Conservation (phyloP, 2,113 vertebrate species). For the Xyliphius kryptos region DNA sequence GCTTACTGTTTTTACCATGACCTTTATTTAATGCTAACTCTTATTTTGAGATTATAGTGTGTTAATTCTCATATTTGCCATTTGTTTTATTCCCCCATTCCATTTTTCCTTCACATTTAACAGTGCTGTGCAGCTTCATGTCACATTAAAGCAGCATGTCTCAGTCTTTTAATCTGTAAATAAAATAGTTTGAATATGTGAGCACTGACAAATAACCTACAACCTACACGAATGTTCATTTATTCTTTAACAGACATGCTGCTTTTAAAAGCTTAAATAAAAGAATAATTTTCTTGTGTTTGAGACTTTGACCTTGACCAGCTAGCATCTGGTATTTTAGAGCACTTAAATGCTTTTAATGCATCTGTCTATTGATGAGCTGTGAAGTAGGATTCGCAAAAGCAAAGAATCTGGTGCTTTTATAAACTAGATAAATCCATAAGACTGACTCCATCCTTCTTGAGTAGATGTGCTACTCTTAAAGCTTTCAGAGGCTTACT, state of each 20-base stretch:
- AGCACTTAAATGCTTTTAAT: not conserved
- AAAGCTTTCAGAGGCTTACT: not conserved
- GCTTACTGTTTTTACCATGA: too few species aligned
- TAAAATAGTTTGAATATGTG: too few species aligned
- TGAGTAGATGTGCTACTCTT: not conserved
- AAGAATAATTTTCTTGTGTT: not conserved
- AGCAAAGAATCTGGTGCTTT: not conserved
- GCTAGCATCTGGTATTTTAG: not conserved
- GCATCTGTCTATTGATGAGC: not conserved
- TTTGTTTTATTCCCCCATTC: too few species aligned
- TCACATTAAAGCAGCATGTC: not conserved
- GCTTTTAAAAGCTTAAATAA: not conserved
- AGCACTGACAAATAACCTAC: not conserved
- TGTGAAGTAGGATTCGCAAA: not conserved
- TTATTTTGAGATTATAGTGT: too few species aligned
- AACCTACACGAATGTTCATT: not conserved
- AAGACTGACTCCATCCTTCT: not conserved
- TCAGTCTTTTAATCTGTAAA: too few species aligned
- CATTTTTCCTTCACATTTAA: not conserved
- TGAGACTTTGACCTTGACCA: not conserved
- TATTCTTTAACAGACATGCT: not conserved
- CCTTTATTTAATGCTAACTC: too few species aligned
- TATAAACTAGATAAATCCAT: not conserved
- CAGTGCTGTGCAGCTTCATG: not conserved
- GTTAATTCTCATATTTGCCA: too few species aligned